A percentile compares a stretch with the other conserved stretches of the same genome.
These are phyloP conservation scores for Pteria penguin DNA, from an alignment of 2,888 invertebrate species.

Conservation along the genomic window DNA sequence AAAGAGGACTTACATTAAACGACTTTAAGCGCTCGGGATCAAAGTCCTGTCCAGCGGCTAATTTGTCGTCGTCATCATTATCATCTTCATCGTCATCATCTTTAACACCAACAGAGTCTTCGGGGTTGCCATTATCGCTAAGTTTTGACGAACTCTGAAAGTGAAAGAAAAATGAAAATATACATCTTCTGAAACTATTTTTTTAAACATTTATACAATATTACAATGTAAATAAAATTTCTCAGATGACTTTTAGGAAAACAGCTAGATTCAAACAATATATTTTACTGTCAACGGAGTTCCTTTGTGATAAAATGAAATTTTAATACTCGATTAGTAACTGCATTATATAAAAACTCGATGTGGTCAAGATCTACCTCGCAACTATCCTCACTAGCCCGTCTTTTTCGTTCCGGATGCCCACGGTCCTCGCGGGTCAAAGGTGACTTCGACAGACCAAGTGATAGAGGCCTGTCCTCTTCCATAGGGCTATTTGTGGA, in stretches of 20 bases:
- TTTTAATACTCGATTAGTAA: too few relatives aligned
- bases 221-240: too few relatives aligned
- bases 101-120: conserved; percentile 66
- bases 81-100: conserved; percentile 95
- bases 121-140: conserved; percentile 68
- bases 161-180: neutral
- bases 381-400: conserved; percentile 74
- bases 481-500: conserved; percentile 44
- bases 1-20: conserved; percentile 89
- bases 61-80: conserved; percentile 88
- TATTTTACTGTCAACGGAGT: too few relatives aligned
- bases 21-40: conserved; percentile 97
- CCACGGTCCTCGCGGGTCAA: conserved; percentile 56
- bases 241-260: too few relatives aligned
- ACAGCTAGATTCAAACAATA: too few relatives aligned
- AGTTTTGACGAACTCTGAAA: conserved; percentile 72
- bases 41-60: conserved; percentile 68
- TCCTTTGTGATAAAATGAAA: too few relatives aligned
- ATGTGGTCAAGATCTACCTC: too few relatives aligned
- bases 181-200: too few relatives aligned
- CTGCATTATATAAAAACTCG: too few relatives aligned
- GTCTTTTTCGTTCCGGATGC: conserved; percentile 73
- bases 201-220: too few relatives aligned
- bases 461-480: conserved; percentile 35
- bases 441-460: conserved; percentile 40